Evolutionary conservation across 2,113 vertebrate genomes (phyloP), one percentile per base, ranked within the genome.

Genomic region (Narcine bancroftii): DNA sequence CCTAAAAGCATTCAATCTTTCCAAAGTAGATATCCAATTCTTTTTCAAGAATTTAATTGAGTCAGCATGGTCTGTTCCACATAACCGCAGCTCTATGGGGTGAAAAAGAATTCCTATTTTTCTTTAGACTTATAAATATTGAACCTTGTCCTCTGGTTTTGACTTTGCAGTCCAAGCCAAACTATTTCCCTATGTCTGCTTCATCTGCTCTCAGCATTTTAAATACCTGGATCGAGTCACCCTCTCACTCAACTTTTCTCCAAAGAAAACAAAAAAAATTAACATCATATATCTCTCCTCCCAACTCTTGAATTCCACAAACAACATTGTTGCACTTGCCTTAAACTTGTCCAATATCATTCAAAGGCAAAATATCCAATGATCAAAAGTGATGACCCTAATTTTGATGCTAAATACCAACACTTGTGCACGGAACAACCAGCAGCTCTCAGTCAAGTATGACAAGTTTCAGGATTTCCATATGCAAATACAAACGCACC

Each of bases 241-340:
- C n/a, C 72, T 39, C 36, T 36, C 76, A 50, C 47, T 50, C 76
- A 79, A 29, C 76, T 29, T 29, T 79, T 24, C 76, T 50, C 42
- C 76, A 79, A 79, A 47, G 24, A 50, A 79, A 79, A 79, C 76
- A 79, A 79, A 79, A 79, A 79, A 47, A 47, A 2, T 79, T 79
- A 79, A 47, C 24, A 2, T 47, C 50, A 45, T 47, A 24, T 24
- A 79, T 79, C 76, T 47, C 45, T 47, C 42, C 76, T 79, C 45
- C 76, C 45, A 79, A 79, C 45, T 50, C 42, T 77, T 17, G 24
- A 50, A 42, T 47, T 83, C 50, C 50, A 83, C 13, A 56, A 83
- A 29, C 29, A n/a, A 56, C 26, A 3, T n/a, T 56, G 79, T n/a
- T 79, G 79, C 47, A 53, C 79, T 83, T 33, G 47, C 0, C 47